Evolutionary conservation across 92 coral and sea anemone species (phyloP).

Genomic region (Pocillopora meandrina): DNA sequence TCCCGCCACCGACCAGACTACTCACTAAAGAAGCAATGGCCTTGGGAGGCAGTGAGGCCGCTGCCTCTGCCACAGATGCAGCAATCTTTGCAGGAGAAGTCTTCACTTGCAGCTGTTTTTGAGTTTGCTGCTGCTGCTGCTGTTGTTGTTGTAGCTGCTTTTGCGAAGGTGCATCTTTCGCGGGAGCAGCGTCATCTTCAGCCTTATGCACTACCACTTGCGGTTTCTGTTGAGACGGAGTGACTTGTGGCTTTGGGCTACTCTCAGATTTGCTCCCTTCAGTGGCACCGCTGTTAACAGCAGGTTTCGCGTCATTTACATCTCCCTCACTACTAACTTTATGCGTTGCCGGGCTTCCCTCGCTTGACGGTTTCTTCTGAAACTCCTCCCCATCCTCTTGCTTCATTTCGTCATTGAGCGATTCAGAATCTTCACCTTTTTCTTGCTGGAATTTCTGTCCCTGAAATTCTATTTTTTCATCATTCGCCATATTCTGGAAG

Average conservation of each 20-base stretch:
- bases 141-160: slow-evolving; percentile 23
- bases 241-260: slow-evolving; percentile 1
- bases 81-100: slow-evolving; percentile 12
- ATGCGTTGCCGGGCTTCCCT: background rate
- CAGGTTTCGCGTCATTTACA: background rate
- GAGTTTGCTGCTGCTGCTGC: slow-evolving; percentile 8
- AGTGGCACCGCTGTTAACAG: slow-evolving; percentile 12
- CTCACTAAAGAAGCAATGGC: slow-evolving; percentile 36
- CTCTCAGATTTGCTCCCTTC: slow-evolving; percentile 5
- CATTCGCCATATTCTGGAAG: slow-evolving; percentile 3
- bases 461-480: slow-evolving; percentile 14
- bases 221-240: background rate
- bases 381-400: background rate
- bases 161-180: slow-evolving; percentile 1
- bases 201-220: background rate
- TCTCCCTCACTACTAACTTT: background rate
- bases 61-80: slow-evolving; percentile 13
- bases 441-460: slow-evolving; percentile 9
- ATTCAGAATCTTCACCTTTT: background rate
- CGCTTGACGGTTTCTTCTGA: slow-evolving; percentile 8
- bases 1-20: slow-evolving; percentile 14
- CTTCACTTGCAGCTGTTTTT: background rate
- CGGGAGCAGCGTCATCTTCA: background rate
- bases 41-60: slow-evolving; percentile 44
- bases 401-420: slow-evolving; percentile 10